Evolutionary conservation across 2,888 invertebrate genomes (phyloP).

Genomic region (Coecobrya sp.): DNA sequence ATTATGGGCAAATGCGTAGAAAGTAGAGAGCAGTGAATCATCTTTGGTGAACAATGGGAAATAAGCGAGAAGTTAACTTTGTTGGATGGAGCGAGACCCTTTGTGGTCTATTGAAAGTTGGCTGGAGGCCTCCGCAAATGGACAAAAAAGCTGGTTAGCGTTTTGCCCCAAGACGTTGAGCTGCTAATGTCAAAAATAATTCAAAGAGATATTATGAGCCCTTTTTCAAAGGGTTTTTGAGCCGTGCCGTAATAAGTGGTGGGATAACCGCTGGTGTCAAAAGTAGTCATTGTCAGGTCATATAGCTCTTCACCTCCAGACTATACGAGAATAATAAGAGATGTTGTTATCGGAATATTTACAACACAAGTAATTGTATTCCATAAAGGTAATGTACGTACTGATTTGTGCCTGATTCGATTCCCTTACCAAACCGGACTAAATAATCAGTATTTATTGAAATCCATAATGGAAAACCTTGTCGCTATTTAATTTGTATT

Average conservation of each 20-base stretch:
- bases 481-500: slow-evolving; percentile 56
- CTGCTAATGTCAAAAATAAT: slow-evolving; percentile 79
- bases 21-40: slow-evolving; percentile 68
- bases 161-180: slow-evolving; percentile 74
- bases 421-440: background rate
- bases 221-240: slow-evolving; percentile 55
- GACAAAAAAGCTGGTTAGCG: slow-evolving; percentile 79
- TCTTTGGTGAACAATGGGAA: slow-evolving; percentile 77
- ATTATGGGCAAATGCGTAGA: slow-evolving; percentile 63
- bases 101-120: slow-evolving; percentile 80
- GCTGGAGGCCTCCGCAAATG: slow-evolving; percentile 81
- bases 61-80: slow-evolving; percentile 59
- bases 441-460: background rate
- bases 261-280: slow-evolving; percentile 64
- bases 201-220: slow-evolving; percentile 48
- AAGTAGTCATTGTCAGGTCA: slow-evolving; percentile 49
- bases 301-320: background rate
- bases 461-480: background rate
- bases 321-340: background rate
- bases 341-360: background rate
- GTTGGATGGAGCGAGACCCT: slow-evolving; percentile 63
- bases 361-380: background rate
- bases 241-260: slow-evolving; percentile 15
- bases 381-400: background rate
- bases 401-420: background rate